Conservation (phyloP, 2,113 vertebrate genomes). For the Myotis davidii region DNA sequence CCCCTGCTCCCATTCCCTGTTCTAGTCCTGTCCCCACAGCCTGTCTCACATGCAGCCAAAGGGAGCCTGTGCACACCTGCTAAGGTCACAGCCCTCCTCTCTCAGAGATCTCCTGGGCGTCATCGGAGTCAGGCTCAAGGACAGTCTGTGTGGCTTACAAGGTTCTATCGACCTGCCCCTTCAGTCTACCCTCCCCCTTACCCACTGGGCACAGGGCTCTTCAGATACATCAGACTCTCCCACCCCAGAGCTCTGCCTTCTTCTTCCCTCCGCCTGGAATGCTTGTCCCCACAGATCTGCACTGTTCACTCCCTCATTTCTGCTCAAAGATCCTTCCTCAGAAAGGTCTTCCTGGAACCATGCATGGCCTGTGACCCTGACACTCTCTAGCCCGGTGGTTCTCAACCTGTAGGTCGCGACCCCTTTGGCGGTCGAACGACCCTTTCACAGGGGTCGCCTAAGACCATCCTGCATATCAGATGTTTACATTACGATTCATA, state of each 20-base stretch:
- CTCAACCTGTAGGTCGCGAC: no score
- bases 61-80: neutral
- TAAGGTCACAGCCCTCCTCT: neutral
- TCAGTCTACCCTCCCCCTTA: rapidly evolving
- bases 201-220: neutral
- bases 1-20: neutral
- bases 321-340: neutral
- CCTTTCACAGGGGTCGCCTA: no score
- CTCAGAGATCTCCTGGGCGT: neutral
- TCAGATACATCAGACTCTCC: neutral
- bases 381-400: neutral
- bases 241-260: neutral
- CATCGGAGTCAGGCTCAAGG: neutral
- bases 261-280: neutral
- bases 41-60: neutral
- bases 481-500: no score
- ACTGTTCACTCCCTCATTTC: neutral
- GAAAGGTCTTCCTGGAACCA: neutral
- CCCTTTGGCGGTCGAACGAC: no score
- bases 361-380: neutral
- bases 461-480: no score
- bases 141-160: neutral
- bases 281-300: neutral
- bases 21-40: neutral
- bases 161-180: neutral